Evolutionary conservation across 2,888 invertebrate genomes (phyloP), one percentile per base, ranked within the genome.

Genomic region (Napeogenes sylphis): DNA sequence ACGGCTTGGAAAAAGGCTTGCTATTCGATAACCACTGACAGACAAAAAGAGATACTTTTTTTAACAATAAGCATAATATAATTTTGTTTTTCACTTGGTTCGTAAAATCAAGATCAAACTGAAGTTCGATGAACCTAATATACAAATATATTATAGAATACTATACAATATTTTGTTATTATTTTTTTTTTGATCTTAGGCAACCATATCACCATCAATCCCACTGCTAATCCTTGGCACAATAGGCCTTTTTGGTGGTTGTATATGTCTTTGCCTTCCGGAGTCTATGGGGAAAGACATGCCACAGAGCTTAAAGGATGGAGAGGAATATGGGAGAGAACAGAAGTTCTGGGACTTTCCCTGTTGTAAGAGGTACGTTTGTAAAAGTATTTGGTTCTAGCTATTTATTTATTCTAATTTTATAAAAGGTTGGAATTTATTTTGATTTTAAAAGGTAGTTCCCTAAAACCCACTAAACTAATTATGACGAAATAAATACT

Each of bases 261-360:
- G 93, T 35, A 81, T 96, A 12, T 92, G 95, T 56, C 88, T 97
- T 0, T 94, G 95, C 70, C 86, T 97, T 3, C 97, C 97, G 0
- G 97, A 97, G 89, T 97, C 97, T 0, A 91, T 96, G 70, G 95
- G 95, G 68, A 94, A 95, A 67, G 94, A 94, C 69, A 91, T 97
- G 80, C 97, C 97, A 0, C 96, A 96, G 80, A 95, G 96, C 0
- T 88, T 97, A 8, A 93, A 93, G 70, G 97, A 97, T 76, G 97
- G 97, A 0, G 97, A 97, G 82, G 90, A 94, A 46, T 97, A 96
- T 70, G 97, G 97, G 2, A 90, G 86, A n/a, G 93, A 94, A 13
- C 96, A 97, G 83, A 93, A 91, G 66, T 93, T 97, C 73, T 95
- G 95, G 93, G 94, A 96, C 61, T 93, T 96, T 75, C 97, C 96